Evolutionary conservation across 2,888 invertebrate species (phyloP), one percentile per base, ranked within the genome.

Genomic region (Sesamia inferens): DNA sequence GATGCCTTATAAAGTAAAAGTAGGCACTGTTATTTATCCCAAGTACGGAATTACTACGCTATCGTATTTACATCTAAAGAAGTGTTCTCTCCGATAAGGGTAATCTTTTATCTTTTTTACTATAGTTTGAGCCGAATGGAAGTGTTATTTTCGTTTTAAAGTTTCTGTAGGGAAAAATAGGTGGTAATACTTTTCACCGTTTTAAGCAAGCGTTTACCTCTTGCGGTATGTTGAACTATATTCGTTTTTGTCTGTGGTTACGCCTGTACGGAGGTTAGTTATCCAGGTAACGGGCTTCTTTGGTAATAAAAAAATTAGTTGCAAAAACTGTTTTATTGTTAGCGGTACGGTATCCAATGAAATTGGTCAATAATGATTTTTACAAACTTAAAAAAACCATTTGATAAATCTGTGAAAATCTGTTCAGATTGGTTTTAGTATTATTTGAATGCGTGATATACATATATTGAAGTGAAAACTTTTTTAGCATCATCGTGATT

Each of bases 41-140:
- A 54, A 70, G 78, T 84, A 87, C 82, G 84, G 80, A 78, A 87
- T 81, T 80, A 72, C 77, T 77, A 48, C 61, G 71, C 72, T 81
- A 73, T 86, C 81, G 64, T 85, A 79, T 85, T 87, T 81, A 82
- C 79, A 81, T 76, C 68, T 71, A 78, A 86, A 79, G 78, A 86
- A 81, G 78, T 82, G 82, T 87, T 79, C 62, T 68, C 48, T 51
- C 72, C 42, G 74, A 75, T 87, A 72, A 68, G 62, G 69, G 5
- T 57, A 68, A 62, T 71, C 57, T 78, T 76, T 67, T 76, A 61
- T 69, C n/a, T 39, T 71, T 76, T 81, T 66, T 68, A 63, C 31
- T 55, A 42, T 31, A 61, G 44, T 68, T 59, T 48, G 13, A 51
- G 31, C 31, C 3, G 31, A 31, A 31, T 31, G 31, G 31, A 31